Conservation (phyloP, 64 coral and sea anemone genomes). For the Dendronephthya gigantea region DNA sequence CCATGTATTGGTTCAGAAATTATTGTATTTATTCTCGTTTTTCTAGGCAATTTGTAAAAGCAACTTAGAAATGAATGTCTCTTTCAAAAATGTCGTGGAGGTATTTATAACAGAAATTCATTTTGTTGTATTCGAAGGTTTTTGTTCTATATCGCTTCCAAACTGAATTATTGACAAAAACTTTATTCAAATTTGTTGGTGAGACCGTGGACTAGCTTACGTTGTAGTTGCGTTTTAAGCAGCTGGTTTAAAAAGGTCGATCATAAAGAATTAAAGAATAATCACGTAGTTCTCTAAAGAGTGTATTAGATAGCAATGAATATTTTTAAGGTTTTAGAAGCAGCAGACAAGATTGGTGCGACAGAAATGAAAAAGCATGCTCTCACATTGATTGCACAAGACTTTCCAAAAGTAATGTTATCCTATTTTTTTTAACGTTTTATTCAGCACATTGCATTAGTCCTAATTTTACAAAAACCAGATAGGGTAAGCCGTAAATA, state of each 20-base stretch:
- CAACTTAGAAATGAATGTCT: constrained; percentile 90
- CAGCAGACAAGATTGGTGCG: constrained; percentile 68
- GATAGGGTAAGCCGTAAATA: too few species aligned
- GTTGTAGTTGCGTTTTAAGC: too few species aligned
- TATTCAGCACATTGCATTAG: background rate
- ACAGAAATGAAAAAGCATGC: constrained; percentile 90
- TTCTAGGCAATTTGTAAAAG: constrained; percentile 78
- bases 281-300: too few species aligned
- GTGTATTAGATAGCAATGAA: background rate
- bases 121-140: too few species aligned
- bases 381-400: constrained; percentile 56
- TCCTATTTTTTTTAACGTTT: background rate
- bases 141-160: too few species aligned
- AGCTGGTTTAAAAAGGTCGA: too few species aligned
- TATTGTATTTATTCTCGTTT: too few species aligned
- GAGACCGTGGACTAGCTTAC: too few species aligned
- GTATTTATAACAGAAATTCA: constrained; percentile 12
- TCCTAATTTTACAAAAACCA: background rate
- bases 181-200: too few species aligned
- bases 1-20: too few species aligned
- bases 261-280: too few species aligned
- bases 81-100: constrained; percentile 87
- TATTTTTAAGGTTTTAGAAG: constrained; percentile 63
- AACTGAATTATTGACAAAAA: too few species aligned
- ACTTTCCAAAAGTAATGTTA: constrained; percentile 59